A percentile compares a stretch with the other conserved stretches of the same genome.
phyloP scores from a whole-genome alignment of 2,113 vertebrate genomes.

The Nothobranchius furzeri region DNA sequence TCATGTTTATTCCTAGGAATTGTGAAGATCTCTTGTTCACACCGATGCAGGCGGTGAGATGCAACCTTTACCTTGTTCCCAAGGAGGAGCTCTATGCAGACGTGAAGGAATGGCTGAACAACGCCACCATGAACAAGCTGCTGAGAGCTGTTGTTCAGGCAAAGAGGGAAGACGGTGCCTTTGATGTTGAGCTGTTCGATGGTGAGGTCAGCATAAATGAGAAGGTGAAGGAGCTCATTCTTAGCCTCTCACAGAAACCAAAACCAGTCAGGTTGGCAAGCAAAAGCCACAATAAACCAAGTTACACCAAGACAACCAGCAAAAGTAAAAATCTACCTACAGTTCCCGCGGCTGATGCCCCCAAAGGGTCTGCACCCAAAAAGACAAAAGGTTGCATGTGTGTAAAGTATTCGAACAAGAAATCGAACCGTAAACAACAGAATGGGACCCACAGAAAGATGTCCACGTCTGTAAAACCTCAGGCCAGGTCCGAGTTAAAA shows the following conservation, averaged over 20 bases:
- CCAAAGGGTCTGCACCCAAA: not conserved
- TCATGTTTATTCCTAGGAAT: conserved; percentile 81
- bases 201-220: conserved; percentile 82
- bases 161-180: conserved; percentile 78
- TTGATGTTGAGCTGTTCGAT: conserved; percentile 85
- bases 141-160: conserved; percentile 80
- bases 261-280: conserved; percentile 17
- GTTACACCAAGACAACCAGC: not conserved
- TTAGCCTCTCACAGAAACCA: conserved; percentile 42
- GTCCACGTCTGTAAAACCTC: not conserved
- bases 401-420: not conserved
- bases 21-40: conserved; percentile 82
- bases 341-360: not conserved
- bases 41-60: conserved; percentile 91
- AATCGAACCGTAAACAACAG: not conserved
- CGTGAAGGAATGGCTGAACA: conserved; percentile 82
- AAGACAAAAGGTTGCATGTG: not conserved
- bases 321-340: not conserved
- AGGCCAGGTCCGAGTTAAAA: not conserved
- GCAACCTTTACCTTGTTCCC: conserved; percentile 76
- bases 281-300: not conserved
- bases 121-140: conserved; percentile 74
- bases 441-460: not conserved
- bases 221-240: conserved; percentile 81
- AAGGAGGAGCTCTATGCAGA: conserved; percentile 69